Base-by-base conservation (phyloP, 1,140 invertebrate genomes). In the Thrips palmi region DNA sequence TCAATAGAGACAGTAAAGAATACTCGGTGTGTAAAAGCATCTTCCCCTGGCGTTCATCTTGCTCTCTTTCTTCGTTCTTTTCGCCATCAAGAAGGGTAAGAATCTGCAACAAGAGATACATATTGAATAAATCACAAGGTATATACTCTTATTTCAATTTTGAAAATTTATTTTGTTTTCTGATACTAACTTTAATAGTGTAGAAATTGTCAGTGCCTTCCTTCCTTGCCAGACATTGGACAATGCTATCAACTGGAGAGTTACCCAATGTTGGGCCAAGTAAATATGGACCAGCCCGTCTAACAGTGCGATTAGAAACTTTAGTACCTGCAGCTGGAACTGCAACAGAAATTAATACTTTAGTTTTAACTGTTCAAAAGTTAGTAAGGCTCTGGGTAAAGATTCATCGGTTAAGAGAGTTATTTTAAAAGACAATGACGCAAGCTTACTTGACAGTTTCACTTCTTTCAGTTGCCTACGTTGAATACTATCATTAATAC, bases 11-110 rank as follows among this genome's bases (percentile, higher is more conserved):
- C 18, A 82, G 57, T 11, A 86, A 54, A 11, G 76, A 77, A 58
- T 79, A 81, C 54, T 86, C 82, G 2, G 78, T 82, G 48, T 83
- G 77, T 5, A 85, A 50, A 10, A 86, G 52, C 73, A 83, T 80
- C 59, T 83, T 83, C 3, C 79, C 80, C 57, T 84, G 80, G 28
- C 65, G 57, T 48, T 84, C 77, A 59, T 84, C 78, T 45, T 80
- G 73, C 1, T 67, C 72, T 55, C 82, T 77, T 38, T 67, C 58
- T 34, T 68, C 60, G 3, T 62, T 59, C 10, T 71, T 27, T 28
- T 46, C 46, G 49, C 47, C 44, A 22, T 62, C 54, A 47, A 61
- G 56, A 28, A 70, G 33, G 3, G 64, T 68, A 32, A 72, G 48
- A 41, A 71, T 65, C 65, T 68, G 45, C 8, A 51, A 47, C 10